Evolutionary conservation across 2,888 invertebrate species (phyloP).

Genomic region (Eugnorisma glareosa): DNA sequence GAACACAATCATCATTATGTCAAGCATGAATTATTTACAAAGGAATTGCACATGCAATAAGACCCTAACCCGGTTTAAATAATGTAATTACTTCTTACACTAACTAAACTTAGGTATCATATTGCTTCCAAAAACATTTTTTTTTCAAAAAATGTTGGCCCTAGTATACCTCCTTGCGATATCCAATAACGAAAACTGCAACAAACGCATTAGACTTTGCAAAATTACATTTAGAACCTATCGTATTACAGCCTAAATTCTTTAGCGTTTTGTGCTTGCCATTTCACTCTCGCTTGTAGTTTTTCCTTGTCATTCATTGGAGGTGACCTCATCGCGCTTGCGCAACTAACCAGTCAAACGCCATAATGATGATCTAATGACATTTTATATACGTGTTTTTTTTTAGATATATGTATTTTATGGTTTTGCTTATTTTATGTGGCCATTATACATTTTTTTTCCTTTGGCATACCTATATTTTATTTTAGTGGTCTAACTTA

Average conservation of each 20-base stretch:
- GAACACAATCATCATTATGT: not conserved
- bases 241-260: constrained; percentile 16
- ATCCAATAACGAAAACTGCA: not conserved
- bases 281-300: constrained; percentile 50
- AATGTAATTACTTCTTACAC: not conserved
- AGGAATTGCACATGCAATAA: not conserved
- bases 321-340: constrained; percentile 65
- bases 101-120: not conserved
- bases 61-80: not conserved
- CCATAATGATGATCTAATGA: constrained; percentile 60
- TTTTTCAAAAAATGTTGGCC: not conserved
- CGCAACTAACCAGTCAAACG: constrained; percentile 59
- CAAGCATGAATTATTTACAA: not conserved
- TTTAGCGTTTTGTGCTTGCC: constrained; percentile 26
- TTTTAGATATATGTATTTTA: constrained; percentile 36
- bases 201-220: not conserved
- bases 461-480: not conserved
- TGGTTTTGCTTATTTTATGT: constrained; percentile 36
- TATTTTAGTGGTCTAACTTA: not conserved
- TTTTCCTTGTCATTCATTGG: constrained; percentile 43
- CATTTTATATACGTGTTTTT: constrained; percentile 58
- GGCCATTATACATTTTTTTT: not conserved
- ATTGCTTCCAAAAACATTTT: not conserved
- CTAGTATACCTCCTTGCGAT: constrained; percentile 13
- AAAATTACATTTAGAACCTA: constrained; percentile 13